Conservation (phyloP, 2,113 vertebrate species). For the Phoenicopterus ruber region DNA sequence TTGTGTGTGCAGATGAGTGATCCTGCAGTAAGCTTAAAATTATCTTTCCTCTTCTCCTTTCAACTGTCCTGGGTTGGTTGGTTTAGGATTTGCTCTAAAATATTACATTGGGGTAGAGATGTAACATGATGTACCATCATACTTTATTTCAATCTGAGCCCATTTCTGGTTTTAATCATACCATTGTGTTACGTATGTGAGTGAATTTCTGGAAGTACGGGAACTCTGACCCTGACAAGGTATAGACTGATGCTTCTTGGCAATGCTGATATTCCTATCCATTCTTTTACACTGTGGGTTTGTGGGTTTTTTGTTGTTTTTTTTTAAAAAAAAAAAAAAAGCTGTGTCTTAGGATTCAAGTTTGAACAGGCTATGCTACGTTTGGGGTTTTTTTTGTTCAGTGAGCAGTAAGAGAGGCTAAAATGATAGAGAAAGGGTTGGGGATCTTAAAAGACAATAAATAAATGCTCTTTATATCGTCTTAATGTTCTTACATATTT, state of each 20-base stretch:
- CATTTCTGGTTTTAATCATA: background rate
- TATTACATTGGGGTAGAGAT: background rate
- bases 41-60: background rate
- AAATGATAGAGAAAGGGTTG: background rate
- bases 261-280: background rate
- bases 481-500: conserved; percentile 29
- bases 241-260: background rate
- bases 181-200: background rate
- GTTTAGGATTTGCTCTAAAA: background rate
- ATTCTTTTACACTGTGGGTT: background rate
- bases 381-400: background rate
- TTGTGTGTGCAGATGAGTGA: background rate
- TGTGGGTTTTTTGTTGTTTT: no score
- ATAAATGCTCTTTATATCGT: background rate
- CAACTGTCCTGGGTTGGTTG: background rate
- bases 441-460: conserved; percentile 13
- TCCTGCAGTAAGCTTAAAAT: background rate
- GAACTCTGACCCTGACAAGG: background rate
- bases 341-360: background rate
- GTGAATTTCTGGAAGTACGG: background rate
- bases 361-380: background rate
- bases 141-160: background rate
- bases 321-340: background rate
- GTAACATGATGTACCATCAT: background rate
- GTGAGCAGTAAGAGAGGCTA: background rate